Percentiles rank a stretch among this genome's conserved stretches.
Conservation (phyloP, 2,797 vertebrate genomes). For the Microchirus variegatus region DNA sequence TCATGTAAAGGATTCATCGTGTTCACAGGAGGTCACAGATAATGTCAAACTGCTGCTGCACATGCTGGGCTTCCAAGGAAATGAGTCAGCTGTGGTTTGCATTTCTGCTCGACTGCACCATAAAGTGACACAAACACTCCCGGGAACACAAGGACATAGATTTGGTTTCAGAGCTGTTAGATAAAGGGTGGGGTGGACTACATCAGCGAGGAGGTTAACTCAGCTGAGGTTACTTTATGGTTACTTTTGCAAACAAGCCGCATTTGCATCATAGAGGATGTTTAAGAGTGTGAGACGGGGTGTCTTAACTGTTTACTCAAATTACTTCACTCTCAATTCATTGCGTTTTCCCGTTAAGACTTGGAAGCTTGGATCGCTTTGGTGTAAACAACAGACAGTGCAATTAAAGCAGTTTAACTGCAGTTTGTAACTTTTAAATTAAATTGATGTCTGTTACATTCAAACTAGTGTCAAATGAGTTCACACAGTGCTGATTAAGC, state of each 20-base stretch:
- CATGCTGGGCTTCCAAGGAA: conserved; percentile 39
- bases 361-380: too few species aligned
- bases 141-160: conserved; percentile 32
- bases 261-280: conserved; percentile 11
- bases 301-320: conserved; percentile 4
- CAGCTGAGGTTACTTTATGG: conserved; percentile 3
- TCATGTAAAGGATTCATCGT: conserved; percentile 13
- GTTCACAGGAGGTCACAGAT: conserved; percentile 18
- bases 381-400: too few species aligned
- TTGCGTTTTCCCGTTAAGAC: background rate
- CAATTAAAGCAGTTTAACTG: too few species aligned
- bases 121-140: conserved; percentile 46
- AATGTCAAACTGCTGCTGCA: conserved; percentile 26
- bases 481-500: too few species aligned
- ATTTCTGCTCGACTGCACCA: conserved; percentile 54
- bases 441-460: too few species aligned
- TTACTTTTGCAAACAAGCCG: background rate
- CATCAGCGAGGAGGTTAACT: conserved; percentile 24
- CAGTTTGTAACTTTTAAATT: too few species aligned
- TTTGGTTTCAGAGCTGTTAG: conserved; percentile 40
- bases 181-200: conserved; percentile 28
- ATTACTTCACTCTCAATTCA: background rate
- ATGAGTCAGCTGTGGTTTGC: conserved; percentile 66
- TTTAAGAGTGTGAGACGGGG: background rate
- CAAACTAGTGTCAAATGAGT: too few species aligned